Conservation (phyloP, 1,140 invertebrate genomes). For the Polypedilum pembai region DNA sequence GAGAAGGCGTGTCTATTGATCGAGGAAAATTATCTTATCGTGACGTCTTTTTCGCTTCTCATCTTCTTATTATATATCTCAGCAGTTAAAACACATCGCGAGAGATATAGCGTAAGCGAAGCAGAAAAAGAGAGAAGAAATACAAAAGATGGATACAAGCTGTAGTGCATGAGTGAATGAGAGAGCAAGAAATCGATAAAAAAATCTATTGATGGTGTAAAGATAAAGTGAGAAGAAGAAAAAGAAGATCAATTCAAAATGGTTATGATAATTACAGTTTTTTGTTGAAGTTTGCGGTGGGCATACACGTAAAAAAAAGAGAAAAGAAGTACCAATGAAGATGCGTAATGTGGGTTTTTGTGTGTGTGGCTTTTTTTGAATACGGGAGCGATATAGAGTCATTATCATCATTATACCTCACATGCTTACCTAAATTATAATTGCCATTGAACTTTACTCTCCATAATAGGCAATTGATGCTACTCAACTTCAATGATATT, state of each 20-base stretch:
- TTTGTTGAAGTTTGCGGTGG: neutral
- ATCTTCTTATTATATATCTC: neutral
- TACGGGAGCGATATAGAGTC: neutral
- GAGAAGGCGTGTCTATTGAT: constrained; percentile 9
- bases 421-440: no score
- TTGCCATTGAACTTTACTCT: no score
- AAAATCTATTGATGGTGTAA: constrained; percentile 2
- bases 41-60: constrained; percentile 5
- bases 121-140: neutral
- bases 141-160: neutral
- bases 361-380: neutral
- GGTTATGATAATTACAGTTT: constrained; percentile 17
- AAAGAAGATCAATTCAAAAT: constrained; percentile 5
- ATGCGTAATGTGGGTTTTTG: constrained; percentile 16
- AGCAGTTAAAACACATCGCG: neutral
- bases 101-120: neutral
- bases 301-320: neutral
- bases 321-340: constrained; percentile 5
- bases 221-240: neutral
- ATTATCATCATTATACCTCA: no score
- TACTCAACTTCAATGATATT: neutral
- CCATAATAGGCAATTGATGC: neutral
- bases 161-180: neutral
- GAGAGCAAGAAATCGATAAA: neutral
- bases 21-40: constrained; percentile 17